A percentile compares a stretch with the other conserved stretches of the same genome.
phyloP scores from a whole-genome alignment of 2,888 invertebrate genomes.

The Gryllus longicercus region DNA sequence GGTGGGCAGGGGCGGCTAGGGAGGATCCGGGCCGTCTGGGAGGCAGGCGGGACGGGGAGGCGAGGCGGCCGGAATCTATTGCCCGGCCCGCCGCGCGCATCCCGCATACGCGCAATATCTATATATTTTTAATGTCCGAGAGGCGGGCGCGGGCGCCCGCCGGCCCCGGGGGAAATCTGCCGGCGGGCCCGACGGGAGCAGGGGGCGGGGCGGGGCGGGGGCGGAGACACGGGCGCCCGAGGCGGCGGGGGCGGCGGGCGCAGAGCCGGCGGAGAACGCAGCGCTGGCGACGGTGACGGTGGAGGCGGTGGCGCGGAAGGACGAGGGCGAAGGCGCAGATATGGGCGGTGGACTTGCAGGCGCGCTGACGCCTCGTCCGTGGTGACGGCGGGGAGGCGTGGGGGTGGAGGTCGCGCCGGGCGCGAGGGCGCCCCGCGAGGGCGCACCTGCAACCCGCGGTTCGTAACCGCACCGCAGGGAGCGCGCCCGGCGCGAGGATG shows the following conservation, averaged over 20 bases:
- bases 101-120: constrained; percentile 6
- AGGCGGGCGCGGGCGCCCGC: neutral
- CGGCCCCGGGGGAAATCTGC: neutral
- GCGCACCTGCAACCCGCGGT: neutral
- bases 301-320: neutral
- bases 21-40: neutral
- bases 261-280: neutral
- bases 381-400: neutral
- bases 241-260: neutral
- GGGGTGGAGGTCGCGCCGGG: neutral
- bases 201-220: neutral
- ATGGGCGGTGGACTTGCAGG: neutral
- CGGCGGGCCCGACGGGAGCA: neutral
- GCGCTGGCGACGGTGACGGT: neutral
- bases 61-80: neutral
- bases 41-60: neutral
- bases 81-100: constrained; percentile 1
- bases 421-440: neutral
- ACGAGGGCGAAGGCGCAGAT: neutral
- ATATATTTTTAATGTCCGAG: constrained; percentile 6
- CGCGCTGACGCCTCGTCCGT: neutral
- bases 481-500: neutral
- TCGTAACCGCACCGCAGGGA: neutral
- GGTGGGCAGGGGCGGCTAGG: neutral
- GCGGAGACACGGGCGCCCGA: neutral